These are phyloP conservation scores for Neotoxoptera formosana DNA, from an alignment of 1,140 invertebrate species.

Conservation along the genomic window DNA sequence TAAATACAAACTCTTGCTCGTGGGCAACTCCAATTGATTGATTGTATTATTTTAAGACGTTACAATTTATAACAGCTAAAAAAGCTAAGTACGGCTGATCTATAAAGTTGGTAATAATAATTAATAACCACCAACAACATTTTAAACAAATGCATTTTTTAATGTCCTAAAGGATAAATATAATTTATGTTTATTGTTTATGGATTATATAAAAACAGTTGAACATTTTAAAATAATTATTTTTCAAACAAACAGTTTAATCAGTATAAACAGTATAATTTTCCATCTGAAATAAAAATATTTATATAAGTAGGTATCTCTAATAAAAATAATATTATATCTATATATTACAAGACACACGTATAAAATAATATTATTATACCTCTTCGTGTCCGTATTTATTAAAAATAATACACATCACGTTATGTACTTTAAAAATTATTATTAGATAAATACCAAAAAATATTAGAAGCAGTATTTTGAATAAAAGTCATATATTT, in stretches of 20 bases:
- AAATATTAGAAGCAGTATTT: not conserved
- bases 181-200: not conserved
- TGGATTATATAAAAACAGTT: not conserved
- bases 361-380: not conserved
- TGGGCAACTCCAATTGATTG: not conserved
- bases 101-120: not conserved
- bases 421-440: not conserved
- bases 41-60: not conserved
- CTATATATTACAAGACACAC: not conserved
- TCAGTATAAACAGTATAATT: too few relatives aligned
- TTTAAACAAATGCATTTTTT: not conserved
- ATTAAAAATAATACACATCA: too few relatives aligned
- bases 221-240: not conserved
- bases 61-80: not conserved
- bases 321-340: not conserved
- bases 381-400: too few relatives aligned
- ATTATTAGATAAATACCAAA: not conserved
- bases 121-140: not conserved
- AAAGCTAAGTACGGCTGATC: not conserved
- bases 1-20: not conserved
- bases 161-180: not conserved
- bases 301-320: too few relatives aligned
- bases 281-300: not conserved
- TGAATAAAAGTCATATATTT: not conserved
- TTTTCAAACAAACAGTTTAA: not conserved